Conservation (phyloP, 2,888 invertebrate species). For the Timema cristinae region DNA sequence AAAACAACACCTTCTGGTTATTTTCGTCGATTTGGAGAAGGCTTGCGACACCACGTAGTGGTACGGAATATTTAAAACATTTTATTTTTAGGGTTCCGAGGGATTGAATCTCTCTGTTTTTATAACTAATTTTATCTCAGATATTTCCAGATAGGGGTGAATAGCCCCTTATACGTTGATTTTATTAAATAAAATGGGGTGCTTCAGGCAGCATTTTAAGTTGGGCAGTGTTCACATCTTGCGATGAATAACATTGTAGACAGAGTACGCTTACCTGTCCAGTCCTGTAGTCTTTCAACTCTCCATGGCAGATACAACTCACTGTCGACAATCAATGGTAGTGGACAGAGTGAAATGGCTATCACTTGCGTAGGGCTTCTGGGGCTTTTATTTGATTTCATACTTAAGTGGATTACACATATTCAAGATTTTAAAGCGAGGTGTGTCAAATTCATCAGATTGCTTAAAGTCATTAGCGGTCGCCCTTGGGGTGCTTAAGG, state of each 20-base stretch:
- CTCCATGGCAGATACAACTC: background rate
- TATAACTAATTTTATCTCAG: background rate
- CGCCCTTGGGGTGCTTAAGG: background rate
- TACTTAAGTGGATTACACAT: background rate
- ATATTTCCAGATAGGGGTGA: background rate
- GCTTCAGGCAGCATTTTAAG: background rate
- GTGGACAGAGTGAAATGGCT: background rate
- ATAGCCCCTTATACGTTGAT: background rate
- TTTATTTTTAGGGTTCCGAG: background rate
- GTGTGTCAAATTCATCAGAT: background rate
- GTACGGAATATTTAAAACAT: background rate
- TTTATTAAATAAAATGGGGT: background rate
- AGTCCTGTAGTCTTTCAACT: background rate
- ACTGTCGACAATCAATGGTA: background rate
- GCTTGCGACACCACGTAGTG: background rate
- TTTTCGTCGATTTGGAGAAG: slow-evolving; percentile 6
- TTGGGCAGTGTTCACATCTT: background rate
- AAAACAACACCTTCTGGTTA: background rate
- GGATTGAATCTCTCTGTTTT: background rate
- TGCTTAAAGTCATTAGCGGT: too few species aligned
- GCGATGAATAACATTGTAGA: background rate
- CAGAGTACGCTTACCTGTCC: background rate
- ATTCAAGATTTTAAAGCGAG: background rate
- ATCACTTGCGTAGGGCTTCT: background rate
- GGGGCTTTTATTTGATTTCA: background rate